Evolutionary conservation across 2,888 invertebrate species (phyloP).

Genomic region (Orchesella flavescens): DNA sequence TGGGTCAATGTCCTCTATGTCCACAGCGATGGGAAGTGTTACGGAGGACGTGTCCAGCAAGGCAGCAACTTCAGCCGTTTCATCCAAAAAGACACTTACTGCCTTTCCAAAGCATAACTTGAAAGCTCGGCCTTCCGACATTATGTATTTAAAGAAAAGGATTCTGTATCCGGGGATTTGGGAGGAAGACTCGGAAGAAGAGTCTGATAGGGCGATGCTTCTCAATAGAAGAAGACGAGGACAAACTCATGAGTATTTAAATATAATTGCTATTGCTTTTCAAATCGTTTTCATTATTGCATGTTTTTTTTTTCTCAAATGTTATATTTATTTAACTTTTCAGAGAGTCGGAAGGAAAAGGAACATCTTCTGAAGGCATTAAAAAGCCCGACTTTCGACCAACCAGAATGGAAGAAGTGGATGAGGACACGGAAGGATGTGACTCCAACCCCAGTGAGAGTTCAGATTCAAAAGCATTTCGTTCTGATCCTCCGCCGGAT

Average conservation of each 20-base stretch:
- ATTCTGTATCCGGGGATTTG: constrained; percentile 56
- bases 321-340: no score
- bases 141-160: constrained; percentile 41
- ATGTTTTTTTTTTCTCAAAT: no score
- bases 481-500: neutral
- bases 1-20: neutral
- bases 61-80: neutral
- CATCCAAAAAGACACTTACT: neutral
- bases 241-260: neutral
- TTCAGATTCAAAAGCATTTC: no score
- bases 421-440: constrained; percentile 23
- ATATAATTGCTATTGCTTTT: no score
- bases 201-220: constrained; percentile 1
- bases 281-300: no score
- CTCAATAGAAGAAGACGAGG: neutral
- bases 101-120: constrained; percentile 32
- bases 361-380: neutral
- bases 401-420: neutral
- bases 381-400: constrained; percentile 14
- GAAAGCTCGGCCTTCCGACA: constrained; percentile 38
- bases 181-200: constrained; percentile 48
- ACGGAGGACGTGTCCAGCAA: neutral
- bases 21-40: neutral
- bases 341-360: neutral
- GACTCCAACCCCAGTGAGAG: constrained; percentile 9